Conservation (phyloP, 2,113 vertebrate species). For the Scopus umbretta region DNA sequence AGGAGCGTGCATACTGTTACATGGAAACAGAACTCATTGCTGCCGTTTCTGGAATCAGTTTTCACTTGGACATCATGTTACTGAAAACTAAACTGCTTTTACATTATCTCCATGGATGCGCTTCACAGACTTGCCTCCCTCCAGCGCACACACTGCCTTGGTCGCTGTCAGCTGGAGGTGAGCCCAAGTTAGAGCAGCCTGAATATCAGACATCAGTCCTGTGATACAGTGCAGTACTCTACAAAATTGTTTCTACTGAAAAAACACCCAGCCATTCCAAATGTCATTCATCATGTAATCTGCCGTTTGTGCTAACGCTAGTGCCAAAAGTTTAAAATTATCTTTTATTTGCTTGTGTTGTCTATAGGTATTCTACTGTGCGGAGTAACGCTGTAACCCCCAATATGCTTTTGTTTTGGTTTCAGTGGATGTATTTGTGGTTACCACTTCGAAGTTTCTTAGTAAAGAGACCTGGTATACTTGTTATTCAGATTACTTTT, state of each 20-base stretch:
- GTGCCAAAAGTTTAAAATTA: not conserved
- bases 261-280: not conserved
- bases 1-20: not conserved
- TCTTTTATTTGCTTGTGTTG: not conserved
- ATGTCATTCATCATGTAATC: not conserved
- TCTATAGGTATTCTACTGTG: not conserved
- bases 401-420: not conserved
- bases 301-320: not conserved
- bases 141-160: accelerated
- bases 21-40: not conserved
- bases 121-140: not conserved
- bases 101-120: not conserved
- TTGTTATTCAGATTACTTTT: not conserved
- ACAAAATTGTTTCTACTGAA: not conserved
- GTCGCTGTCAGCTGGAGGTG: not conserved
- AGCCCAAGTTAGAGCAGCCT: not conserved
- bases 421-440: not conserved
- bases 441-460: not conserved
- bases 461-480: not conserved
- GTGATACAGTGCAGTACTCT: not conserved
- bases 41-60: not conserved
- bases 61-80: not conserved
- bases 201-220: not conserved
- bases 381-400: not conserved
- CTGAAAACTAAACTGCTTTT: not conserved